These are phyloP conservation scores for Diceros bicornis DNA, from an alignment of 2,797 vertebrate species.

Conservation along the genomic window DNA sequence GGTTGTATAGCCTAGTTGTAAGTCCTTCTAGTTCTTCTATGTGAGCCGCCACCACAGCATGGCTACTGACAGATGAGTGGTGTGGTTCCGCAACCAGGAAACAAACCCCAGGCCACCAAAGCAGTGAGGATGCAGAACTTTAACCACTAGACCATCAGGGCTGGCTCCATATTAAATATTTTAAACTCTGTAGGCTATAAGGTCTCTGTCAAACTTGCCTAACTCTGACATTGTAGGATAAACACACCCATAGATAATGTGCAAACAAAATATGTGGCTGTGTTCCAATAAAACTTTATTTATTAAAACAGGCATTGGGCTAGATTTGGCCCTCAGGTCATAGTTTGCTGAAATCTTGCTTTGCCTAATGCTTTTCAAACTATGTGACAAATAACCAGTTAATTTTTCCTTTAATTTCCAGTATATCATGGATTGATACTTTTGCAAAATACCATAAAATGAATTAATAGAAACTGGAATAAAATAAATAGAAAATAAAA, in stretches of 20 bases:
- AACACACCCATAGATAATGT: neutral
- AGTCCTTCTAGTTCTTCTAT: no score
- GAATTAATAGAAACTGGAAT: constrained; percentile 23
- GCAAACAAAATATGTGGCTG: neutral
- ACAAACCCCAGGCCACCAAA: no score
- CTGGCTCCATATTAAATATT: neutral
- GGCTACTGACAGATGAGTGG: no score
- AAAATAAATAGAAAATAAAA: neutral
- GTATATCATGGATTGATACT: neutral
- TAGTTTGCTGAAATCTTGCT: neutral
- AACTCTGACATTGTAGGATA: neutral
- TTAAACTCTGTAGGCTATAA: neutral
- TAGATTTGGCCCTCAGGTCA: neutral
- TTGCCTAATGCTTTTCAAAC: constrained; percentile 4
- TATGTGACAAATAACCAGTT: neutral
- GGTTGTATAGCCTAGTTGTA: no score
- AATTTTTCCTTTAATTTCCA: neutral
- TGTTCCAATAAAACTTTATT: neutral
- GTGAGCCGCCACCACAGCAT: no score
- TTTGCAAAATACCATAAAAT: neutral
- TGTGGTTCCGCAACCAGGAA: no score
- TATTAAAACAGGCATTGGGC: neutral
- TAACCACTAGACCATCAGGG: no score
- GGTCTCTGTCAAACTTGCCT: neutral
- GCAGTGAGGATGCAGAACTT: no score